phyloP scores from a whole-genome alignment of 2,797 vertebrate genomes.

The Lagodon rhomboides region DNA sequence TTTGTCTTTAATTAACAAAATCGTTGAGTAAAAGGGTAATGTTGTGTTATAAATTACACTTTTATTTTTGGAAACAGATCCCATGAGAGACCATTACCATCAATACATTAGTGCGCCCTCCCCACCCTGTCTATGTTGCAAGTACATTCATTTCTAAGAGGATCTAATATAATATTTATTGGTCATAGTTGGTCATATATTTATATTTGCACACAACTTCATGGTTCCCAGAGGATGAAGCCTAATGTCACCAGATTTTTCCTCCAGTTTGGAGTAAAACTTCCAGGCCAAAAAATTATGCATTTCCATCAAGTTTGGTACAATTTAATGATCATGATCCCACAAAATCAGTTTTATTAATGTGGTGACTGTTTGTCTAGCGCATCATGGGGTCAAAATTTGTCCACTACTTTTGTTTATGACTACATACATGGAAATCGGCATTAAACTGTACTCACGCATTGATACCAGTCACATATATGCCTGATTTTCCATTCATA shows the following conservation, averaged over 20 bases:
- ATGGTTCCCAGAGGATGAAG: not conserved
- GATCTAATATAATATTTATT: too few relatives aligned
- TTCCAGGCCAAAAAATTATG: not conserved
- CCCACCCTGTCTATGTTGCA: not conserved
- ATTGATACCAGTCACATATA: too few relatives aligned
- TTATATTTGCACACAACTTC: too few relatives aligned
- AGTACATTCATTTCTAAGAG: not conserved
- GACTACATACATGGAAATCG: not conserved
- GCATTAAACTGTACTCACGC: too few relatives aligned
- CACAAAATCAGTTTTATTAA: not conserved
- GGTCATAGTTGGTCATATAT: too few relatives aligned
- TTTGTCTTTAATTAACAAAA: slow-evolving; percentile 43
- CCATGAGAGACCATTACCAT: not conserved
- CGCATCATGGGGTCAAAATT: not conserved
- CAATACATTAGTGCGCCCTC: not conserved
- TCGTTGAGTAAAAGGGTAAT: slow-evolving; percentile 28
- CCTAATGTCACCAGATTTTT: not conserved
- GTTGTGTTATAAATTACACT: slow-evolving; percentile 6
- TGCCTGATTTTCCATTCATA: too few relatives aligned
- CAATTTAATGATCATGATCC: too few relatives aligned
- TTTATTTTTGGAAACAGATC: slow-evolving; percentile 3
- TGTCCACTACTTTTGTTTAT: not conserved
- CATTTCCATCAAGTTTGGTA: not conserved
- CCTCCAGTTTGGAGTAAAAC: not conserved
- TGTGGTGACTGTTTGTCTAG: not conserved